phyloP scores from a whole-genome alignment of 2,113 vertebrate species.

The Atlantisia rogersi region DNA sequence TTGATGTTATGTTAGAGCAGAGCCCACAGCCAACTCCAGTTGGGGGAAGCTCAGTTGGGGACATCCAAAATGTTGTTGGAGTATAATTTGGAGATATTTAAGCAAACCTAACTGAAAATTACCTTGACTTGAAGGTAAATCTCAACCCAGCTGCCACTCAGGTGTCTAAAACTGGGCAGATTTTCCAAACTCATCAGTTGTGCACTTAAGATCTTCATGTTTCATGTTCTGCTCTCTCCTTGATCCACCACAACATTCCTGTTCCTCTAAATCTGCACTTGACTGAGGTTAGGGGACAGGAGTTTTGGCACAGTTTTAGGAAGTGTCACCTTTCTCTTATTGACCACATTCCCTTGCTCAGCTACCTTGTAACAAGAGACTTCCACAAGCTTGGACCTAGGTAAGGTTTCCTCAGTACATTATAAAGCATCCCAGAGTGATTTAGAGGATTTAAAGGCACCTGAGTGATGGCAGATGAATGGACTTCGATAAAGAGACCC shows the following conservation, averaged over 20 bases:
- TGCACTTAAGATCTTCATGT: neutral
- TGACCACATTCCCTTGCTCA: neutral
- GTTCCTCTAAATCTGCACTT: neutral
- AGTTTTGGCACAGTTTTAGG: neutral
- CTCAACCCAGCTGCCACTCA: neutral
- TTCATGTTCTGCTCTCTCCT: neutral
- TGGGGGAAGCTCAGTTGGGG: neutral
- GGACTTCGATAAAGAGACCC: slow-evolving; percentile 26
- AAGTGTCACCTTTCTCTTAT: neutral
- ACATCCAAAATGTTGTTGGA: accelerated
- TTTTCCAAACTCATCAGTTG: neutral
- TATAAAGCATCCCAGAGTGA: neutral
- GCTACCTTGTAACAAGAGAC: neutral
- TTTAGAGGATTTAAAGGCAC: neutral
- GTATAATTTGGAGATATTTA: neutral
- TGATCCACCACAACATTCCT: neutral
- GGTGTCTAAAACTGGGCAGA: neutral
- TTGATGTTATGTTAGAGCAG: neutral
- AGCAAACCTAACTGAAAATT: neutral
- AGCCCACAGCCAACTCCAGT: neutral
- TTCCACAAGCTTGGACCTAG: neutral
- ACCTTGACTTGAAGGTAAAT: neutral
- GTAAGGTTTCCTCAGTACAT: neutral
- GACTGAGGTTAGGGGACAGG: neutral
- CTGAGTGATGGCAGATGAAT: slow-evolving; percentile 2